Evolutionary conservation across 2,888 invertebrate genomes (phyloP), one percentile per base, ranked within the genome.

Genomic region (Lypha dubia): DNA sequence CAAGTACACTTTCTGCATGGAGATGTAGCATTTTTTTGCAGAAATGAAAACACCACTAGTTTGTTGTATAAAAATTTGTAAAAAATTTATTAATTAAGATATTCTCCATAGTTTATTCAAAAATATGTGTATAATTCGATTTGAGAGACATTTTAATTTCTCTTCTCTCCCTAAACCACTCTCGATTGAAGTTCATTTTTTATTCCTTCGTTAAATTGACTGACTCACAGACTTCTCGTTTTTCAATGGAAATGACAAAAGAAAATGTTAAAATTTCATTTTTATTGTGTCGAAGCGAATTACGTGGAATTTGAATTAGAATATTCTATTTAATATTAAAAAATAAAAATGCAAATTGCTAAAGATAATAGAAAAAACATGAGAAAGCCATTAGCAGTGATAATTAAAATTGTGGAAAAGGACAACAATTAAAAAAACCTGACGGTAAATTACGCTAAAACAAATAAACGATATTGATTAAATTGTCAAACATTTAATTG

Each of bases 151-250:
- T 62, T 75, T 60, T 46, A 68, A 13, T 62, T 60, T 67, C 1
- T 38, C 20, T 62, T 68, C n/a, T 51, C 41, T 68, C 44, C 28
- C 35, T 3, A 35, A 49, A 62, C 62, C 62, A 63, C 53, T 71
- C 46, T 51, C 74, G 32, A 63, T 75, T 62, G 62, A 75, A 75
- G 70, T 74, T 75, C n/a, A n/a, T n/a, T n/a, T n/a, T n/a, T n/a
- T n/a, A n/a, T n/a, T n/a, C n/a, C n/a, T n/a, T 44, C 68, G 20
- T 75, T 81, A 67, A 81, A 81, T 81, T 68, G 68, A 68, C 68
- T 75, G 68, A 81, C 53, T 67, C 32, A 32, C 20, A 20, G 58
- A 58, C 24, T 63, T n/a, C n/a, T n/a, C n/a, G n/a, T n/a, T 24
- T 73, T 81, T 75, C 56, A 53, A 70, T 81, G 75, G 75, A 70